Base-by-base conservation (phyloP, 2,797 vertebrate species). In the Hippoglossus hippoglossus region DNA sequence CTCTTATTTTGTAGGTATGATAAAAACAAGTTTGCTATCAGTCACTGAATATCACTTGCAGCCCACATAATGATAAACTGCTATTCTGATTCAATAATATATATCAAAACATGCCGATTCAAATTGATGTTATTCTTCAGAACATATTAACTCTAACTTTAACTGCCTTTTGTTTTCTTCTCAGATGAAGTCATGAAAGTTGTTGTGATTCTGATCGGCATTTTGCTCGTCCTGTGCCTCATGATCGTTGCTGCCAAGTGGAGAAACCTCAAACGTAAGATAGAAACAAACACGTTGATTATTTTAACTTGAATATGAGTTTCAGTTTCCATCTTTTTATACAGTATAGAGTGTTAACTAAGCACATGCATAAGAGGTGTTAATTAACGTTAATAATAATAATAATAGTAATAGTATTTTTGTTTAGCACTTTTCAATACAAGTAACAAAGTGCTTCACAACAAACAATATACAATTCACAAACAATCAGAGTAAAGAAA, bases 201-300 rank as follows among this genome's bases (percentile, higher is more conserved):
- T 15, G 24, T 13, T 49, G 1, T 36, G 2, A 41, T 64, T 75
- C 5, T 78, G 22, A 21, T 52, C 25, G 71, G 73, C 65, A 7
- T 24, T 18, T 28, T 86, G 16, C 16, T 77, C 0, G 0, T 81
- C 19, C 7, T 78, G 36, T 80, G 55, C 57, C 18, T 86, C 24
- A 0, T 73, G 16, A 5, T 84, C 15, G 16, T 50, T 65, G 69
- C 63, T 22, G n/a, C 63, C 22, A 82, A 31, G 54, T 54, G 60
- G 62, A 84, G 22, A 60, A 8, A 10, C 6, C 11, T 63, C n/a
- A 87, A 73, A 79, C 59, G 92, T 92, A 82, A 89, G 73, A 4
- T 28, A 34, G 16, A 5, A 36, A 57, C 44, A 36, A 36, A 57
- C 6, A 22, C 47, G 0, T 21, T 21, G 8, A 21, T 49, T 9